Conservation (phyloP, 2,113 vertebrate species). For the Leiothrix lutea region DNA sequence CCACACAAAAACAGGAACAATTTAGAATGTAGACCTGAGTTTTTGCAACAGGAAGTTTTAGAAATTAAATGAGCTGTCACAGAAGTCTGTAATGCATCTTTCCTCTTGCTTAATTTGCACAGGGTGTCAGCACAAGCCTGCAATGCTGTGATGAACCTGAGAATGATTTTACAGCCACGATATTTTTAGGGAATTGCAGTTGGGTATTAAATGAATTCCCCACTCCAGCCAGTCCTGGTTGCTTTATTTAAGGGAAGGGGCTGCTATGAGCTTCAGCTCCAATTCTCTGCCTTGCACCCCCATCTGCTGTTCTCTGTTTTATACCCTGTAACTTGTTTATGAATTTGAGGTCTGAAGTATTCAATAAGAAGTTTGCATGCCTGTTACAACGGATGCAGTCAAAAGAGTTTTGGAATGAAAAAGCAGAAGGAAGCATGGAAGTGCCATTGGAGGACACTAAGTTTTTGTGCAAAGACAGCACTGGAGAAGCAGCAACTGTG, state of each 20-base stretch:
- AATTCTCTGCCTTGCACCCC: not conserved
- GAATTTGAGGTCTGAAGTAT: not conserved
- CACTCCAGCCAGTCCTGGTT: not conserved
- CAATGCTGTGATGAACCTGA: not conserved
- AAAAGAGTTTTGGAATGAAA: not conserved
- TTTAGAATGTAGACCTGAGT: not conserved
- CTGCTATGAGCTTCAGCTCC: not conserved
- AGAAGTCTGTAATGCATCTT: not conserved
- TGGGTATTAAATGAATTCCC: not conserved
- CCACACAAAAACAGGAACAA: not conserved
- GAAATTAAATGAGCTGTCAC: not conserved
- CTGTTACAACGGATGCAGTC: not conserved
- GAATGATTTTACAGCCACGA: not conserved
- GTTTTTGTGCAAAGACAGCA: not conserved
- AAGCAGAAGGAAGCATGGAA: not conserved
- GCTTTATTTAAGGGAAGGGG: not conserved
- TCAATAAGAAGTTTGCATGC: not conserved
- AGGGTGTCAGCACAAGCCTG: not conserved
- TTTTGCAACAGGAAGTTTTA: not conserved
- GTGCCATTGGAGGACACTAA: not conserved
- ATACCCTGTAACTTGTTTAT: not conserved
- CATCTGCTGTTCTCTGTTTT: not conserved
- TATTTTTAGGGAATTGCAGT: not conserved
- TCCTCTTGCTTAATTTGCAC: not conserved
- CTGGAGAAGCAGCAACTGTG: not conserved